These are phyloP conservation scores for Nomada fabriciana DNA, from an alignment of 2,888 invertebrate genomes.

Conservation along the genomic window DNA sequence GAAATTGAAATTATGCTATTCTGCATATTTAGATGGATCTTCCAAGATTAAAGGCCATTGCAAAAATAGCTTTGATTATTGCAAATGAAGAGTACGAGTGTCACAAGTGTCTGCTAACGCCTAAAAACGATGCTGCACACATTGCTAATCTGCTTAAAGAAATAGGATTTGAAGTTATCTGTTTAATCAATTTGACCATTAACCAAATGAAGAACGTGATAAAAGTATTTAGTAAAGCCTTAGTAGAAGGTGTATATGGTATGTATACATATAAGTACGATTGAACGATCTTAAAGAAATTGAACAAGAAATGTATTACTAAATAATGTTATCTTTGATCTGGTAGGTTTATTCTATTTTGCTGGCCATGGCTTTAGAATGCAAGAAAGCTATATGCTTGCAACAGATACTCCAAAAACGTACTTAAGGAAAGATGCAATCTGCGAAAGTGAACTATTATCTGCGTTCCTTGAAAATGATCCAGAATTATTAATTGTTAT, in stretches of 20 bases:
- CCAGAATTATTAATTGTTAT: conserved; percentile 79
- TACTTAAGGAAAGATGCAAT: conserved; percentile 77
- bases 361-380: conserved; percentile 82
- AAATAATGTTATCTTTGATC: conserved; percentile 19
- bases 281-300: too few species aligned
- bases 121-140: conserved; percentile 78
- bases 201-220: conserved; percentile 80
- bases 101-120: conserved; percentile 73
- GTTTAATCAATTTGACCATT: conserved; percentile 77
- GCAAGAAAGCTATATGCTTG: conserved; percentile 81
- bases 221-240: conserved; percentile 73
- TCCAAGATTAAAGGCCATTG: conserved; percentile 75
- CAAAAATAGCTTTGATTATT: conserved; percentile 80
- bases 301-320: background rate
- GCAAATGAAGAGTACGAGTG: conserved; percentile 78
- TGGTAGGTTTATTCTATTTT: conserved; percentile 80
- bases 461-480: conserved; percentile 73
- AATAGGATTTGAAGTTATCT: conserved; percentile 80
- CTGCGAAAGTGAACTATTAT: conserved; percentile 79
- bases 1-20: conserved; percentile 23
- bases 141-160: conserved; percentile 74
- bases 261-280: conserved; percentile 16
- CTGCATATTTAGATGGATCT: conserved; percentile 66
- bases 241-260: conserved; percentile 80
- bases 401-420: conserved; percentile 77